Evolutionary conservation across 2,113 vertebrate genomes (phyloP).

Genomic region (Potamarius usumacintae): DNA sequence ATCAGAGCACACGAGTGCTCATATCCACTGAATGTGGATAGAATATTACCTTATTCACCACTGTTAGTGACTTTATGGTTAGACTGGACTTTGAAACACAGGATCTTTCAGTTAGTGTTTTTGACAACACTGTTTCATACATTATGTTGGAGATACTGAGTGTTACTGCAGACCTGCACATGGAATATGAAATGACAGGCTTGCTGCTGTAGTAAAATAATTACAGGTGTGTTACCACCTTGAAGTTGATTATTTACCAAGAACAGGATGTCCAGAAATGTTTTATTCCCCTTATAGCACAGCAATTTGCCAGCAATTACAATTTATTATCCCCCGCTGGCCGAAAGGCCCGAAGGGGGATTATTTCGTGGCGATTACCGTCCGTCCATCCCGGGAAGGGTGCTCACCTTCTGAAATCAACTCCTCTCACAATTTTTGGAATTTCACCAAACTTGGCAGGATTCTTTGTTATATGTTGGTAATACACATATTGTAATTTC

Average conservation of each 20-base stretch:
- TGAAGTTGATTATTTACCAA: background rate
- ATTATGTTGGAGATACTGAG: background rate
- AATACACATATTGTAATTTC: too few species aligned
- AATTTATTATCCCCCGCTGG: too few species aligned
- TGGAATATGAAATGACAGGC: background rate
- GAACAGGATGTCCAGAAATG: background rate
- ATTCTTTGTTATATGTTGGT: too few species aligned
- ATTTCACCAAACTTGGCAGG: too few species aligned
- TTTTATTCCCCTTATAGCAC: background rate
- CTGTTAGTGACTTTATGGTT: background rate
- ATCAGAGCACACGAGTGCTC: too few species aligned
- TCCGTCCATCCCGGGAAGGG: too few species aligned
- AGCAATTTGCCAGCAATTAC: background rate
- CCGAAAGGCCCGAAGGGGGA: too few species aligned
- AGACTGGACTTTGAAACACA: background rate
- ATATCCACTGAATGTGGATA: too few species aligned
- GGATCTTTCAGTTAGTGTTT: background rate
- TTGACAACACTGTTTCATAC: background rate
- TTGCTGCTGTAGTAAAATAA: background rate
- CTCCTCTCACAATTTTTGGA: too few species aligned
- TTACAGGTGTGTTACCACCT: background rate
- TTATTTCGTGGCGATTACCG: too few species aligned
- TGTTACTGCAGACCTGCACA: background rate
- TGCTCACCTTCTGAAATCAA: too few species aligned
- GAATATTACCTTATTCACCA: too few species aligned